Base-by-base conservation (phyloP, 2,888 invertebrate species). In the Protonemura montana region DNA sequence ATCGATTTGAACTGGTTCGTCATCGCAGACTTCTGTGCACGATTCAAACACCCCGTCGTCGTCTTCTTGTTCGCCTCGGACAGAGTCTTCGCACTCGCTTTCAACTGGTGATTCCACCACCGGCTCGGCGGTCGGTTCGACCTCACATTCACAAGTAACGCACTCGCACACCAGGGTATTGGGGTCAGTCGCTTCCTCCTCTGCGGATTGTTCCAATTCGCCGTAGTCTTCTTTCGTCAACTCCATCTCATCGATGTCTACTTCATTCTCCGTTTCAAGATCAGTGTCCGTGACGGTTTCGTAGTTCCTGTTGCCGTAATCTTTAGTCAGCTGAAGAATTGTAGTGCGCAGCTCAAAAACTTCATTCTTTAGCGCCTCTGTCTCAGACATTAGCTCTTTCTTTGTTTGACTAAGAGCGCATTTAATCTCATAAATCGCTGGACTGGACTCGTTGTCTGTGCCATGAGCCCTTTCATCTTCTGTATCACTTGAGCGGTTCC, bases 241-340 rank as follows among this genome's bases (percentile, higher is more conserved):
- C 21, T 59, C 78, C 27, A 27, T 27, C 13, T 78, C 78, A 6
- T 28, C 78, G 27, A n/a, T 3, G 3, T 5, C 26, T 10, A 1
- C 78, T 28, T 78, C 78, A 26, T 27, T 78, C 13, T 78, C 78
- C 3, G 27, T 78, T 2, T 26, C 28, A 25, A 78, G 10, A 78
- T 78, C 78, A 13, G 78, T 27, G 26, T 78, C 59, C 1, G 59
- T 59, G 13, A 21, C 21, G 21, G 21, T 2, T 13, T 26, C 27
- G 26, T 78, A 27, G 78, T 28, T 78, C 26, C n/a, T 78, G 6
- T 78, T 78, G 78, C 26, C 13, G n/a, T 78, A 25, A 26, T 78
- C 78, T 78, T 78, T 78, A 2, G 28, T 78, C 6, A 78, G 78
- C 28, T 78, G 78, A 21, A 78, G 78, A 26, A 78, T 78, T 10